phyloP scores from a whole-genome alignment of 2,113 vertebrate species.

The Amphiprion ocellaris region DNA sequence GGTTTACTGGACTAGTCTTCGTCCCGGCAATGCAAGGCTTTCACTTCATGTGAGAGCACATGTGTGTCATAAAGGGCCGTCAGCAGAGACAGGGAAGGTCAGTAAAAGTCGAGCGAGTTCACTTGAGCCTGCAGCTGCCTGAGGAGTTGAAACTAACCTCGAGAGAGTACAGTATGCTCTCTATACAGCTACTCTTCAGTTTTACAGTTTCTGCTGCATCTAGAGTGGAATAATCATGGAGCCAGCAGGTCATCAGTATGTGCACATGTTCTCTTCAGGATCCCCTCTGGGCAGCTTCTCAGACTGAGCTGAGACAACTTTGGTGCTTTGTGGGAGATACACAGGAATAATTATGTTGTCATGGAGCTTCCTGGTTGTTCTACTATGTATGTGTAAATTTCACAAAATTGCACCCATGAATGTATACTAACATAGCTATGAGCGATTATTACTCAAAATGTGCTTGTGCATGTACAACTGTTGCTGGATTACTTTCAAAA shows the following conservation, averaged over 20 bases:
- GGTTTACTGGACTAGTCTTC: slow-evolving; percentile 47
- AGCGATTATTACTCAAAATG: not conserved
- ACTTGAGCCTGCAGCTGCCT: slow-evolving; percentile 52
- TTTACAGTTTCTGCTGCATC: not conserved
- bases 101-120: slow-evolving; percentile 49
- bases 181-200: slow-evolving; percentile 8
- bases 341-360: not conserved
- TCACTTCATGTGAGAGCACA: slow-evolving; percentile 45
- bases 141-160: slow-evolving; percentile 50
- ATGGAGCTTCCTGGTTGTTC: not conserved
- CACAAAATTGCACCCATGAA: not conserved
- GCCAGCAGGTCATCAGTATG: slow-evolving; percentile 6
- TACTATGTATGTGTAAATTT: too few relatives aligned
- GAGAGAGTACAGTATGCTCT: slow-evolving; percentile 21
- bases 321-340: not conserved
- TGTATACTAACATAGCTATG: not conserved
- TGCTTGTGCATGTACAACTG: not conserved
- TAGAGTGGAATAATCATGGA: not conserved
- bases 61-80: slow-evolving; percentile 50
- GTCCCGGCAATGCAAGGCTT: slow-evolving; percentile 15
- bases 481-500: too few relatives aligned
- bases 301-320: not conserved
- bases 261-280: not conserved
- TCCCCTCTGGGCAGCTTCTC: too few relatives aligned
- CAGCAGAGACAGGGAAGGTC: slow-evolving; percentile 48